A percentile compares a stretch with the other conserved stretches of the same genome.
These are phyloP conservation scores for Maniola jurtina DNA, from an alignment of 1,140 invertebrate genomes.

Conservation along the genomic window DNA sequence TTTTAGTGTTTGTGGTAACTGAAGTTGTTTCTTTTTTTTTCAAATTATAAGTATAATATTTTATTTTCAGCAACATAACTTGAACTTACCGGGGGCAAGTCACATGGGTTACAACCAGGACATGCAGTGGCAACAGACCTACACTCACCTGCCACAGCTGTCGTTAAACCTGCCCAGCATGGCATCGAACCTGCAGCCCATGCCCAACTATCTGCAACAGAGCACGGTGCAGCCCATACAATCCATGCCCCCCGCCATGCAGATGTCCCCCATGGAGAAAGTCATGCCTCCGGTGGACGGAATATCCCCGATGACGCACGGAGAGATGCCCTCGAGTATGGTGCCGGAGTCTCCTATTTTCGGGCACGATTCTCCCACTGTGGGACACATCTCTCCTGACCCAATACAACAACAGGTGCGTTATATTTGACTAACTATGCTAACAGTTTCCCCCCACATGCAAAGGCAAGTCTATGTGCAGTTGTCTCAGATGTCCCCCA, in stretches of 20 bases:
- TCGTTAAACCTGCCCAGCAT: slow-evolving; percentile 25
- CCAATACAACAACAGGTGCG: slow-evolving; percentile 28
- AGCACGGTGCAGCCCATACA: slow-evolving; percentile 26
- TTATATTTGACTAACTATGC: not conserved
- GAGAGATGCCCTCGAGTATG: slow-evolving; percentile 24
- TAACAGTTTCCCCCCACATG: too few relatives aligned
- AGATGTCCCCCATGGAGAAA: slow-evolving; percentile 8
- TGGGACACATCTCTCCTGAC: slow-evolving; percentile 36
- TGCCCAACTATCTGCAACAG: slow-evolving; percentile 14
- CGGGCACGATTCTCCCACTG: slow-evolving; percentile 26
- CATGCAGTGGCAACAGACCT: slow-evolving; percentile 35
- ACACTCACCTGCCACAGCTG: slow-evolving; percentile 26
- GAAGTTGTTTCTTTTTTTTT: too few relatives aligned
- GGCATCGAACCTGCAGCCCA: slow-evolving; percentile 11
- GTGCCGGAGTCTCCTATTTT: slow-evolving; percentile 29
- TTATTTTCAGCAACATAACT: slow-evolving; percentile 25
- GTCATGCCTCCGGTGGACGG: slow-evolving; percentile 6
- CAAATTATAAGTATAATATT: not conserved
- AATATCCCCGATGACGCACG: slow-evolving; percentile 7
- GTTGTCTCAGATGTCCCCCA: too few relatives aligned
- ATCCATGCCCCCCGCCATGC: slow-evolving; percentile 26
- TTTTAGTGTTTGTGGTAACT: too few relatives aligned
- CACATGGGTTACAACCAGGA: slow-evolving; percentile 33
- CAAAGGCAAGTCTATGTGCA: too few relatives aligned
- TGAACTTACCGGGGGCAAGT: slow-evolving; percentile 31